phyloP scores from a whole-genome alignment of 1,140 invertebrate species.

The Harpegnathos saltator region DNA sequence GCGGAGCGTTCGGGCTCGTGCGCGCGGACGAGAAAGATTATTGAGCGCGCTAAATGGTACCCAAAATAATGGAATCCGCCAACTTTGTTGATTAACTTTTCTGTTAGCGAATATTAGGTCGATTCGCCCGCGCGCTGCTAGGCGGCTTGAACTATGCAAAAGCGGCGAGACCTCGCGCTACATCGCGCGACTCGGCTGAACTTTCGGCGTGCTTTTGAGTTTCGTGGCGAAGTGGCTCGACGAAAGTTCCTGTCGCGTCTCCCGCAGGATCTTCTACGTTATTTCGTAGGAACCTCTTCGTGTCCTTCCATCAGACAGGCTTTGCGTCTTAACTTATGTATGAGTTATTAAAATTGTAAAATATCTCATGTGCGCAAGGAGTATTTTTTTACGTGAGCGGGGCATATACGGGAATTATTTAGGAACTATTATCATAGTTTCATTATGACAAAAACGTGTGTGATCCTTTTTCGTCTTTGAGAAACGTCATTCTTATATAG shows the following conservation, averaged over 20 bases:
- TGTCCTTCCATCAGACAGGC: background rate
- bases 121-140: slow-evolving; percentile 12
- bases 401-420: too few species aligned
- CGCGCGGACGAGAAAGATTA: background rate
- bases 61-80: slow-evolving; percentile 30
- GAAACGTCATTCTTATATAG: too few species aligned
- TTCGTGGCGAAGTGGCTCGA: slow-evolving; percentile 26
- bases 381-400: too few species aligned
- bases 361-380: too few species aligned
- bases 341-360: too few species aligned
- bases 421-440: too few species aligned
- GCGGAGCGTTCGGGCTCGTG: background rate
- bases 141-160: slow-evolving; percentile 39
- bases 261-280: slow-evolving; percentile 22
- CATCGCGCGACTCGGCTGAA: slow-evolving; percentile 5
- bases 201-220: slow-evolving; percentile 39
- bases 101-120: slow-evolving; percentile 47
- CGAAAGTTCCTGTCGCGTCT: slow-evolving; percentile 31
- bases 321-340: slow-evolving; percentile 1
- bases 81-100: slow-evolving; percentile 52
- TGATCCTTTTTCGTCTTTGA: too few species aligned
- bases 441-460: too few species aligned
- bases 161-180: slow-evolving; percentile 20
- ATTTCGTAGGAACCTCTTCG: slow-evolving; percentile 25
- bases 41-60: slow-evolving; percentile 12